Evolutionary conservation across 2,888 invertebrate genomes (phyloP).

Genomic region (Portevinia maculata): DNA sequence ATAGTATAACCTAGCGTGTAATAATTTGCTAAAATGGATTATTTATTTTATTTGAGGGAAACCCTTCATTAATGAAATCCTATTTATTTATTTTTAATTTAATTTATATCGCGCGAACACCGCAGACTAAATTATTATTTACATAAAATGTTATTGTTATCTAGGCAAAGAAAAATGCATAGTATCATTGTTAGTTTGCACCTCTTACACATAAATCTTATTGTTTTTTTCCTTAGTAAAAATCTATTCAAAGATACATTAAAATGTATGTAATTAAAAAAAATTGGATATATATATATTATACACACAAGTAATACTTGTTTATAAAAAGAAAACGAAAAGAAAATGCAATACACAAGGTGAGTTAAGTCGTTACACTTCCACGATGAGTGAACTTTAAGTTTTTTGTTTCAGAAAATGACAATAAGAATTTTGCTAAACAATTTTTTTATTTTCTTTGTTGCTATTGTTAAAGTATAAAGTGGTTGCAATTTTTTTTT

Average conservation of each 20-base stretch:
- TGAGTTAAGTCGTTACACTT: constrained; percentile 5
- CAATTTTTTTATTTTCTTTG: not conserved
- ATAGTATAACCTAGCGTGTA: not conserved
- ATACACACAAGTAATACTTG: constrained; percentile 19
- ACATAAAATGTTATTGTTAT: constrained; percentile 39
- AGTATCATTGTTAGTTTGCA: constrained; percentile 19
- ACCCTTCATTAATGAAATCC: not conserved
- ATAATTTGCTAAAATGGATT: constrained; percentile 10
- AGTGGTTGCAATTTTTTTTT: not conserved
- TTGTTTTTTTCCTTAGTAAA: constrained; percentile 46
- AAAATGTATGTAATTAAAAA: constrained; percentile 3
- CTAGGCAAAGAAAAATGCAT: constrained; percentile 9
- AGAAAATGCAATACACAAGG: constrained; percentile 3
- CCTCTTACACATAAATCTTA: constrained; percentile 20
- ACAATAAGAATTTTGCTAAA: constrained; percentile 47
- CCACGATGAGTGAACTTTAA: constrained; percentile 23
- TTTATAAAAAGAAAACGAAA: constrained; percentile 11
- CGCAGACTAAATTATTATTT: constrained; percentile 23
- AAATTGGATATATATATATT: constrained; percentile 25
- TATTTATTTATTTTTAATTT: constrained; percentile 53
- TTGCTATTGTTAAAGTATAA: not conserved
- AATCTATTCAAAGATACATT: constrained; percentile 53
- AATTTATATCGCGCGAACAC: constrained; percentile 22
- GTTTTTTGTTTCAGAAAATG: constrained; percentile 41
- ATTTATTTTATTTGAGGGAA: not conserved